phyloP scores from a whole-genome alignment of 2,888 invertebrate genomes.

The Odontocerum albicorne region DNA sequence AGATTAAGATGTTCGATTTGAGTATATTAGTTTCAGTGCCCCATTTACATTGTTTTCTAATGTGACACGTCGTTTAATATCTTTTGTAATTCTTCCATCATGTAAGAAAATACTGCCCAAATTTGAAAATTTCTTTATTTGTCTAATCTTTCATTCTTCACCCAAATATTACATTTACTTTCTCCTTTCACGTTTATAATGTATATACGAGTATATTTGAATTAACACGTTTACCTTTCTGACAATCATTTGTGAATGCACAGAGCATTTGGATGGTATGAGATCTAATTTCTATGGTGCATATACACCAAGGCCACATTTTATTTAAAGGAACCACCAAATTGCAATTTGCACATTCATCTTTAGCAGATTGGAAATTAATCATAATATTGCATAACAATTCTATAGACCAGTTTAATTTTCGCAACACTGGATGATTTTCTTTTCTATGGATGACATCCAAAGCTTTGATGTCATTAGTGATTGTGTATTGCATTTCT shows the following conservation, averaged over 20 bases:
- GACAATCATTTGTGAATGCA: slow-evolving; percentile 64
- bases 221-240: slow-evolving; percentile 52
- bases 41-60: no score
- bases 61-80: no score
- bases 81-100: no score
- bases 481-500: slow-evolving; percentile 26
- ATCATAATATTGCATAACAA: slow-evolving; percentile 62
- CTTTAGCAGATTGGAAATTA: slow-evolving; percentile 57
- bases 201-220: no score
- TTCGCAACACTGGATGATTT: slow-evolving; percentile 54
- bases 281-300: slow-evolving; percentile 56
- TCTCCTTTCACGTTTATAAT: no score
- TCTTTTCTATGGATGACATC: slow-evolving; percentile 18
- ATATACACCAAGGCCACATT: slow-evolving; percentile 68
- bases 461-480: slow-evolving; percentile 13
- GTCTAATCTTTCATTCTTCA: no score
- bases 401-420: slow-evolving; percentile 59
- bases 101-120: no score
- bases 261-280: slow-evolving; percentile 61
- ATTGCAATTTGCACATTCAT: slow-evolving; percentile 55
- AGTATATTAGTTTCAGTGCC: no score
- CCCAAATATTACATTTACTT: no score
- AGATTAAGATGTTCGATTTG: no score
- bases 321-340: slow-evolving; percentile 62
- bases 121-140: no score